Evolutionary conservation across 2,888 invertebrate species (phyloP), one percentile per base, ranked within the genome.

Genomic region (Plutella xylostella): DNA sequence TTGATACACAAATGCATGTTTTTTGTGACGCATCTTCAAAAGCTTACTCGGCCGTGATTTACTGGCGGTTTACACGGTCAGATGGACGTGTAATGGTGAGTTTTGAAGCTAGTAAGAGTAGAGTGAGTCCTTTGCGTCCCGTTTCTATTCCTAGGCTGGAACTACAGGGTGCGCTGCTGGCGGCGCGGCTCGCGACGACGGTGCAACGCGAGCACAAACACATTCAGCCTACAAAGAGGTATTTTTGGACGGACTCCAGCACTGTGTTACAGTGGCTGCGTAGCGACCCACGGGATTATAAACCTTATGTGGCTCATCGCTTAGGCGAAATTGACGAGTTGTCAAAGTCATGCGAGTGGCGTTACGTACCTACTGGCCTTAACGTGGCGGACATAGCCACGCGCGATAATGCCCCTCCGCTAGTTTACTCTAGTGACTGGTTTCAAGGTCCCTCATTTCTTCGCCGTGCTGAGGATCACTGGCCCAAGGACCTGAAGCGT

Each of bases 41-140:
- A 14, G 51, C 51, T 19, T 49, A 39, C 33, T 46, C 51, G 30
- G 44, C 46, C n/a, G 51, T 48, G 9, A 45, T 34, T 1, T 51
- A 46, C 18, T 45, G 46, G 45, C 45, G 46, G 4, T 33, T 20
- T 9, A 12, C n/a, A 6, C 25, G 3, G 15, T 35, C n/a, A n/a
- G n/a, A n/a, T n/a, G n/a, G n/a, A n/a, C n/a, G n/a, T n/a, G n/a
- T n/a, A n/a, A n/a, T n/a, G n/a, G n/a, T n/a, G n/a, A n/a, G n/a
- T n/a, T n/a, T n/a, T n/a, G n/a, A n/a, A n/a, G n/a, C n/a, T 12
- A 37, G 46, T 15, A 50, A 50, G 21, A 43, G 38, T 1, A 31
- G 50, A 0, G 20, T 34, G 9, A 15, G 5, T 34, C 34, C 34
- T 2, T 17, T 34, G 7, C n/a, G 15, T 9, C 34, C 17, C 9